Evolutionary conservation across 2,113 vertebrate genomes (phyloP).

Genomic region (Ginglymostoma cirratum): DNA sequence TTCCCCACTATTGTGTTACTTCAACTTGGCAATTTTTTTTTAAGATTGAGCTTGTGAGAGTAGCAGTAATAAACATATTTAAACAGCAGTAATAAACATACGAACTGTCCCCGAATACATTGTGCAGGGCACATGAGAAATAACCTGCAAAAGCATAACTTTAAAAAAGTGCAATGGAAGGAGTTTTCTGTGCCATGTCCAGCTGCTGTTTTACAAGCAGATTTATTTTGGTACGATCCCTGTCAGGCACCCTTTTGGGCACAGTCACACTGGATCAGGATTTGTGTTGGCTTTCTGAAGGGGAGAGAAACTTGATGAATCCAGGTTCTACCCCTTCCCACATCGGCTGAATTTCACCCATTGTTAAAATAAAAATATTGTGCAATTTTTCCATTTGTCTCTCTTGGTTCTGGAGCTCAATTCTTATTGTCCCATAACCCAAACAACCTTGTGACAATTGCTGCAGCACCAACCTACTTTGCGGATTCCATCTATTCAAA

Average conservation of each 20-base stretch:
- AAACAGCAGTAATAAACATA: neutral
- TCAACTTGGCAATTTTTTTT: too few relatives aligned
- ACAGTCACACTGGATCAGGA: neutral
- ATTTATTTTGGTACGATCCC: neutral
- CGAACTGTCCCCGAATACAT: neutral
- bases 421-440: neutral
- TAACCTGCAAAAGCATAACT: neutral
- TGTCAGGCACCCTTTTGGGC: neutral
- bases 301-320: neutral
- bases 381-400: neutral
- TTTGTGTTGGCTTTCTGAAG: neutral
- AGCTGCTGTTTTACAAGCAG: neutral
- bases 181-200: neutral
- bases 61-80: neutral
- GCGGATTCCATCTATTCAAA: neutral
- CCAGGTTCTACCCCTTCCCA: too few relatives aligned
- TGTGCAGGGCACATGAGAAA: neutral
- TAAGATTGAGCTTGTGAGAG: too few relatives aligned
- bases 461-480: neutral
- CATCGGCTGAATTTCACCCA: neutral
- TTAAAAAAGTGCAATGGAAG: neutral
- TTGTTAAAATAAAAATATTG: neutral
- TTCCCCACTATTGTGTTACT: too few relatives aligned
- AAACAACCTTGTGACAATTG: neutral
- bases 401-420: neutral